Evolutionary conservation across 2,113 vertebrate species (phyloP), one percentile per base, ranked within the genome.

Genomic region (Amblyopsis rosae): DNA sequence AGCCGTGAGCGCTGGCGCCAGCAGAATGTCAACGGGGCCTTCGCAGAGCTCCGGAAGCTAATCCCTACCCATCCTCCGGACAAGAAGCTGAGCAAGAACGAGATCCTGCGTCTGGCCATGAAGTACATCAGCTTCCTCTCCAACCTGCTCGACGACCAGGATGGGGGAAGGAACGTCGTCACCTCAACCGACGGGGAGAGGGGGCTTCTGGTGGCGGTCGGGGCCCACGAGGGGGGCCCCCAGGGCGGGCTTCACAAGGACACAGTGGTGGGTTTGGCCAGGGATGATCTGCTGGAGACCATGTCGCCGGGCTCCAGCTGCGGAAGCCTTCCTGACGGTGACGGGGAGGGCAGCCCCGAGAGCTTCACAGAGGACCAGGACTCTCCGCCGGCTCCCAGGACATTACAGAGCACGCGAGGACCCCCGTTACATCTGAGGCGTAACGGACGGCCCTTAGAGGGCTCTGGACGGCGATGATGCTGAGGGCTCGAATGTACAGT

Each of bases 41-140:
- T 98, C 0, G 93, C 96, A 0, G 96, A 98, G 87, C 96, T 98
- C 47, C 95, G 96, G 59, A 97, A 96, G 82, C 95, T 98, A 82
- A 96, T 98, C 75, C 96, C 96, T 62, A 96, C 96, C 0, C 96
- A 98, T 66, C 96, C 96, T 0, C 95, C 96, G 0, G 96, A 98
- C 89, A 97, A 98, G 82, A 98, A 98, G 74, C 94, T 98, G 63
- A 98, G 96, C 93, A 98, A 98, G 88, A 98, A 98, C 0, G 96
- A 98, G 90, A 98, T 98, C 69, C 85, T 98, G 68, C 95, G 96
- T 63, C 93, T 98, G 57, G 96, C 96, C 15, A 98, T 98, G 96
- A 98, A 98, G 87, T 98, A 98, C 83, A 98, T 98, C 87, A 98
- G 96, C 86, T 98, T 98, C 88, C 91, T 98, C 74, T 96, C 96